Evolutionary conservation across 1,140 invertebrate species (phyloP).

Genomic region (Nomia melanderi): DNA sequence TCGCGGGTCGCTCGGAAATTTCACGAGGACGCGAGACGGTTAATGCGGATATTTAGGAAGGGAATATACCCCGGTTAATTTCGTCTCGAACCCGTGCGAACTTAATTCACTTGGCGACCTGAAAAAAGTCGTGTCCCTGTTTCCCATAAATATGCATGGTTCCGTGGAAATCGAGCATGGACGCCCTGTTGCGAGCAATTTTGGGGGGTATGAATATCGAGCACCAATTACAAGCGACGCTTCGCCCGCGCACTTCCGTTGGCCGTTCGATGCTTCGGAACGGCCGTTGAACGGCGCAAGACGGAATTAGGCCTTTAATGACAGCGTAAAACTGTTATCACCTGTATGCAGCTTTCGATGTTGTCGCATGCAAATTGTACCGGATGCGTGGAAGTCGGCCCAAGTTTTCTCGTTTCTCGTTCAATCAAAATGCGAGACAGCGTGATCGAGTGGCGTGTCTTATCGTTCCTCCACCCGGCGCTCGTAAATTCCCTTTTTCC

Average conservation of each 20-base stretch:
- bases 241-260: no score
- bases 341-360: neutral
- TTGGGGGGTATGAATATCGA: neutral
- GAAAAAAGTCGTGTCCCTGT: neutral
- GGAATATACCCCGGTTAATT: no score
- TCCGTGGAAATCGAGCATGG: neutral
- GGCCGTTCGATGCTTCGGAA: no score
- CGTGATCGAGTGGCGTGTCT: slow-evolving; percentile 60
- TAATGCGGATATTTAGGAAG: neutral
- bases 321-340: neutral
- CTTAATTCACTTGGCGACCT: no score
- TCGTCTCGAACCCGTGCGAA: no score
- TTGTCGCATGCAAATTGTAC: slow-evolving; percentile 45
- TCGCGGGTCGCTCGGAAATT: neutral
- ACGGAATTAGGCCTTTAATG: slow-evolving; percentile 4
- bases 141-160: neutral
- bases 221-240: neutral
- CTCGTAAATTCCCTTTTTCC: slow-evolving; percentile 48
- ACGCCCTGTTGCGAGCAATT: neutral
- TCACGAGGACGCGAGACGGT: neutral
- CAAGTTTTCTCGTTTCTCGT: slow-evolving; percentile 52
- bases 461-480: slow-evolving; percentile 49
- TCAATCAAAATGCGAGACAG: slow-evolving; percentile 67
- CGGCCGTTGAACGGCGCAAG: neutral
- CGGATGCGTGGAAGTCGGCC: slow-evolving; percentile 2